Conservation (phyloP, 1,140 invertebrate species). For the Eupristina koningsbergeri region DNA sequence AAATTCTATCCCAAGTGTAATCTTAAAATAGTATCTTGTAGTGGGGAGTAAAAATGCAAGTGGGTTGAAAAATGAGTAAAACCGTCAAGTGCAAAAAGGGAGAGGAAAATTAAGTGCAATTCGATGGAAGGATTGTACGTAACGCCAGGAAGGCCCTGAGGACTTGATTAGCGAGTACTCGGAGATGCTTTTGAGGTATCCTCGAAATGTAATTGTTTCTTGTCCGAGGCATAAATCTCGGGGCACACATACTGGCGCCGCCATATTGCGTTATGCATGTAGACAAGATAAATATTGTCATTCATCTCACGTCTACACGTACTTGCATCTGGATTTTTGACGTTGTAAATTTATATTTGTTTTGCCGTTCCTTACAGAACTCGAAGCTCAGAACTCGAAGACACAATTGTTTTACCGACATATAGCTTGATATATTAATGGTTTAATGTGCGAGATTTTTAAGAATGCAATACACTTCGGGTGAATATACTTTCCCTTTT, state of each 20-base stretch:
- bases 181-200: neutral
- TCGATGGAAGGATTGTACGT: neutral
- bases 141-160: neutral
- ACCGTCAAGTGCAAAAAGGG: too few species aligned
- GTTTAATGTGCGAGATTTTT: neutral
- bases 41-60: too few species aligned
- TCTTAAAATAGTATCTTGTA: too few species aligned
- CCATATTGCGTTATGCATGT: constrained; percentile 20
- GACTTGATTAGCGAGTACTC: neutral
- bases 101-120: neutral
- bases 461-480: neutral
- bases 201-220: neutral
- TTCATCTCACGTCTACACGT: neutral
- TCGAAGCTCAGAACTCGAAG: neutral
- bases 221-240: neutral
- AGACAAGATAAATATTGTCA: constrained; percentile 22
- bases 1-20: too few species aligned
- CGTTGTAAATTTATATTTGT: neutral
- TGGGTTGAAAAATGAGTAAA: too few species aligned
- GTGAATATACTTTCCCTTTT: neutral
- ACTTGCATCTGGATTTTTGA: neutral
- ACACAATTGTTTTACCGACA: neutral
- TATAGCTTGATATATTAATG: constrained; percentile 14
- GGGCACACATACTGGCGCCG: neutral
- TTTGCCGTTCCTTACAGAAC: too few species aligned